Evolutionary conservation across 2,797 vertebrate species (phyloP), one percentile per base, ranked within the genome.

Genomic region (Enteromius mattozi): DNA sequence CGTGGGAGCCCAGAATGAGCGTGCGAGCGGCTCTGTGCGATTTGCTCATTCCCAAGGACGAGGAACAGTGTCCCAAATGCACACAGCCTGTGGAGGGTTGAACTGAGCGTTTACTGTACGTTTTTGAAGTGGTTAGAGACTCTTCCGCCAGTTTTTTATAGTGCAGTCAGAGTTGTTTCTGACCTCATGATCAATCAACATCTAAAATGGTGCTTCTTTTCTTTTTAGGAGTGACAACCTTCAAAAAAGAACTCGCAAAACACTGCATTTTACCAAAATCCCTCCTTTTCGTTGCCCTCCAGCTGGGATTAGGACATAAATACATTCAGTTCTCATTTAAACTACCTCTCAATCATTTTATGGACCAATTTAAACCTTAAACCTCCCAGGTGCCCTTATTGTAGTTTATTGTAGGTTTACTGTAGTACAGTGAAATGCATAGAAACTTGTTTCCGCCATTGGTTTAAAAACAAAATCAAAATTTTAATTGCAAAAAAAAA

Each of bases 61-160:
- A 88, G 17, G 89, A 90, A 76, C 87, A 88, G 54, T 92, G 91
- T 59, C 83, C 86, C 2, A 88, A 86, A 47, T 92, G 91, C 68
- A 21, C 77, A 12, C 78, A 75, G 21, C 72, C 82, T 7, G n/a
- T 27, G 7, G 42, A 84, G 37, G 83, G 47, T 8, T 81, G 61
- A 83, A 35, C 2, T 4, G 3, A 78, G n/a, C 10, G 27, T 30
- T 78, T 30, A 81, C 47, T 70, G 14, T 69, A 56, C 4, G 61
- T 35, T 69, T 68, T 80, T 3, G 14, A 65, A 27, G 37, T 56
- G 10, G 13, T 51, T 17, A 70, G 16, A 63, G 14, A 19, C 49
- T 54, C 72, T 76, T 83, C n/a, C 45, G 21, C 42, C 45, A 42
- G 45, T 51, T 66, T 66, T 40, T 82, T 65, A 7, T 59, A 19